Evolutionary conservation across 2,797 vertebrate species (phyloP).

Genomic region (Kryptolebias ocellatus): DNA sequence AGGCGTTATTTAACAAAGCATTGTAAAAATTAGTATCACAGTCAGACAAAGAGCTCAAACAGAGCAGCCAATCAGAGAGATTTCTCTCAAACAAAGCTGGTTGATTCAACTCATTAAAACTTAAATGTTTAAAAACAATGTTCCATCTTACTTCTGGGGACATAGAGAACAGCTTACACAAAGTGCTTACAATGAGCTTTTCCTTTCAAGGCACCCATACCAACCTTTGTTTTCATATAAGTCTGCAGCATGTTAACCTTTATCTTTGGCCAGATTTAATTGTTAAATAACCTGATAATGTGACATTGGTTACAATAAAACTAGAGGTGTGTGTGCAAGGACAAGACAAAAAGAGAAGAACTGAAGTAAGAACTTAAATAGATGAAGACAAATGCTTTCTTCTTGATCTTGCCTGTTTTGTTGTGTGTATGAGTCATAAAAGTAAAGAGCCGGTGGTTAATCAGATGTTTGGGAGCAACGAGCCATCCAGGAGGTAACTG

Average conservation of each 20-base stretch:
- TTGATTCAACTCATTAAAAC: background rate
- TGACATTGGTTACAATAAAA: no score
- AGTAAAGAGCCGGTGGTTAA: slow-evolving; percentile 32
- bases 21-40: no score
- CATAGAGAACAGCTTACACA: background rate
- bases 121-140: background rate
- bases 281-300: background rate
- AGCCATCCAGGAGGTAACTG: slow-evolving; percentile 31
- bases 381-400: slow-evolving; percentile 33
- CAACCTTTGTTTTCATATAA: background rate
- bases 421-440: slow-evolving; percentile 53
- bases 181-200: background rate
- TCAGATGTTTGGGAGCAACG: slow-evolving; percentile 30
- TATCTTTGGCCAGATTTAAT: background rate
- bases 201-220: background rate
- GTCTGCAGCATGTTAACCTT: background rate
- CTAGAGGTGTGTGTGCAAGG: background rate
- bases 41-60: background rate
- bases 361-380: slow-evolving; percentile 2
- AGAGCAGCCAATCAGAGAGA: background rate
- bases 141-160: background rate
- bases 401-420: slow-evolving; percentile 34
- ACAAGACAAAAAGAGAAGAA: background rate
- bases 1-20: no score
- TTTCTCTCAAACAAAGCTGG: background rate